Base-by-base conservation (phyloP, 2,888 invertebrate genomes). In the Crioceris asparagi region DNA sequence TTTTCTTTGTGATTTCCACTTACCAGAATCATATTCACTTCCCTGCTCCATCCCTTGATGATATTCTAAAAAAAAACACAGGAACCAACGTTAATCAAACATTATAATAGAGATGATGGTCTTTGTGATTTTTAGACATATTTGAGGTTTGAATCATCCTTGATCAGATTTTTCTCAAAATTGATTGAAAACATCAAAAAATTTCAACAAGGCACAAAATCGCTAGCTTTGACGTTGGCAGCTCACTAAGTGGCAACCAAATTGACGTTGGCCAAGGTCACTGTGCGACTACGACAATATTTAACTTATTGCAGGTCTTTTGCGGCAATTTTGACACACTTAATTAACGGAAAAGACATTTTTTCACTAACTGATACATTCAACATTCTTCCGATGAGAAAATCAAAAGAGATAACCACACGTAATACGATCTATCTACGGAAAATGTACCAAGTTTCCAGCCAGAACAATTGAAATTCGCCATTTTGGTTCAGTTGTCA, bases 21-120 rank as follows among this genome's bases (percentile, higher is more conserved):
- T 68, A 76, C 81, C 82, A 66, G 83, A 79, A 68, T 85, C 85
- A 68, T 83, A 85, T 64, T 84, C 84, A 60, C 79, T 77, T 52
- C 80, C 79, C 57, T 77, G 75, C 64, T 85, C 85, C 82, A 84
- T 82, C 59, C 78, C 79, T 67, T 72, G 74, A 64, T 83, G 81
- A 70, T 83, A 84, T 74, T 83, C 84, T 81, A 74, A 48, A 73
- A 73, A 43, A 45, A 29, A 23, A 4, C 29, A 33, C 21, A 32
- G 16, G 29, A 16, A 11, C 5, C 7, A 2, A 19, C 12, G 21
- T 27, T 27, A 19, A n/a, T 12, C n/a, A 23, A 23, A 23, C 14
- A 23, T 14, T 8, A 10, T 12, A 34, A 18, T 21, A 29, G 6
- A 33, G n/a, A 11, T 19, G n/a, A 6, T 11, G 29, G 27, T 27